A percentile compares a stretch with the other conserved stretches of the same genome.
Conservation (phyloP, 30 jellyfish, hydroid and myxozoan genomes). For the Pelagia noctiluca region DNA sequence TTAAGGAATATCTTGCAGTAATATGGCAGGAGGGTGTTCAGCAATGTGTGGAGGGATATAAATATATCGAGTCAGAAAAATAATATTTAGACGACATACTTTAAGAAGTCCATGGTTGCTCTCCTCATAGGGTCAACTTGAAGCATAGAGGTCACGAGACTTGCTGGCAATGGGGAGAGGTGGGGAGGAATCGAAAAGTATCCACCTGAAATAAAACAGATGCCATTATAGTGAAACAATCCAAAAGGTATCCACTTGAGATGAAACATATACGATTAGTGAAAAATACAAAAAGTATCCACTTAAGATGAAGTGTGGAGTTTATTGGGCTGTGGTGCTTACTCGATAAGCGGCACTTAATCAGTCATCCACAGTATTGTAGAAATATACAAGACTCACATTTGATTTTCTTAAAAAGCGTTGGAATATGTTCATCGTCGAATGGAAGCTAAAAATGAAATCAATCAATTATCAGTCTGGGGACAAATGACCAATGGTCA, state of each 20-base stretch:
- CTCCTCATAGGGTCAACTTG: conserved; percentile 98
- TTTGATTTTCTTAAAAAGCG: conserved; percentile 93
- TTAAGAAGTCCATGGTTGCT: conserved; percentile 86
- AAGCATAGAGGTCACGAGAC: conserved; percentile 92
- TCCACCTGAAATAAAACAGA: conserved; percentile 82
- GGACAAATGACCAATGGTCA: too few species aligned
- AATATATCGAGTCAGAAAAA: not conserved
- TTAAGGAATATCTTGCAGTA: too few species aligned
- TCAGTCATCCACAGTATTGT: too few species aligned
- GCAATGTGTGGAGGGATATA: not conserved
- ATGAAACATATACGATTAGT: too few species aligned
- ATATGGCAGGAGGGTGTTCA: conserved; percentile 7
- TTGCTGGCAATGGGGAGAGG: conserved; percentile 80
- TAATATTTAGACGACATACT: too few species aligned
- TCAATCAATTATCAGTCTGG: too few species aligned
- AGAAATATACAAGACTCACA: conserved; percentile 60
- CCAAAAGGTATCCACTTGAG: too few species aligned
- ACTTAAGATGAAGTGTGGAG: too few species aligned
- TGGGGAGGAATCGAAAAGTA: conserved; percentile 92
- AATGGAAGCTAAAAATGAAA: conserved; percentile 89
- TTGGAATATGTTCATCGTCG: conserved; percentile 99
- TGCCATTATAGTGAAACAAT: too few species aligned
- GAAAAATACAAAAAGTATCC: too few species aligned
- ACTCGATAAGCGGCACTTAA: too few species aligned
- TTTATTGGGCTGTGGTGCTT: too few species aligned